Conservation (phyloP, 2,113 vertebrate species). For the Halcyon malimbica region DNA sequence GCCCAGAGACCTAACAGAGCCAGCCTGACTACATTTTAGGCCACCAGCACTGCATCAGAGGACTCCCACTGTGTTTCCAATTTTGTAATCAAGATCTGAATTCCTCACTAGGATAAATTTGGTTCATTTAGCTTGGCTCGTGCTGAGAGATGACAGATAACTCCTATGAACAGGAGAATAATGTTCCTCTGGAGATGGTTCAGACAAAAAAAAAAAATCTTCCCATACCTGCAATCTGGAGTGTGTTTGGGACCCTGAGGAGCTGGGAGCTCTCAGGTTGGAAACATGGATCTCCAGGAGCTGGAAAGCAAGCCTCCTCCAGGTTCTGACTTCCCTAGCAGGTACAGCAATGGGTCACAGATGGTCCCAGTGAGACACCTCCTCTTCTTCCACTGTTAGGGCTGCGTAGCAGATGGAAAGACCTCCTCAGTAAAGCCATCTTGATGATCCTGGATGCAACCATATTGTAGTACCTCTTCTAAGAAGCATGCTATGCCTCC, state of each 20-base stretch:
- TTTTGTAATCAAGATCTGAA: neutral
- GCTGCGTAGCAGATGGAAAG: neutral
- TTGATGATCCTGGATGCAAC: neutral
- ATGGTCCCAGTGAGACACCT: neutral
- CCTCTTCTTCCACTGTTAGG: neutral
- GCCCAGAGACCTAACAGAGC: neutral
- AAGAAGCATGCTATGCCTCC: neutral
- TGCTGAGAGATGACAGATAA: neutral
- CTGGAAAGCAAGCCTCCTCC: neutral
- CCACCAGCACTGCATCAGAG: neutral
- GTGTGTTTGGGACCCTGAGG: neutral
- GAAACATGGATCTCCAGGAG: rapidly evolving
- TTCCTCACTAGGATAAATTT: neutral
- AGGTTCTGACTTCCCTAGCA: neutral
- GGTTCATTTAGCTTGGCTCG: neutral
- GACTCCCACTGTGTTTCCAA: neutral
- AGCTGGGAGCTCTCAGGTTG: neutral
- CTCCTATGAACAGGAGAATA: neutral
- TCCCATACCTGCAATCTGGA: neutral
- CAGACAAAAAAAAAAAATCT: neutral
- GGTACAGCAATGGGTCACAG: neutral
- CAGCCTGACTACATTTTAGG: neutral
- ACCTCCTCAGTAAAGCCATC: neutral
- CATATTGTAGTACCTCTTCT: neutral
- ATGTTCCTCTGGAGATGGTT: neutral